phyloP scores from a whole-genome alignment of 2,888 invertebrate species.

The Monoplex corrugatus region DNA sequence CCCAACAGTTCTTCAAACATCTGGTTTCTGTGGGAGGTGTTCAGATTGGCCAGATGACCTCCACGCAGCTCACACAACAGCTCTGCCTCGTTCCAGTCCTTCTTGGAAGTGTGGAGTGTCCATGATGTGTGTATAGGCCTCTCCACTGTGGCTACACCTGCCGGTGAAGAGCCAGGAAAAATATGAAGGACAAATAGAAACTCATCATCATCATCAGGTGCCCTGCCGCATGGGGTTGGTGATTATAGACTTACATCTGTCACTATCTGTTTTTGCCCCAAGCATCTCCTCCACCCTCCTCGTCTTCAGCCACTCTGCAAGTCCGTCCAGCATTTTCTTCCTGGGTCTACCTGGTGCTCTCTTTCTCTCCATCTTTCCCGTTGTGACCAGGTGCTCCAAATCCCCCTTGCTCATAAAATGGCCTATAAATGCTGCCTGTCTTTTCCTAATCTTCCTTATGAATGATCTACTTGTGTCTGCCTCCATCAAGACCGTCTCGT shows the following conservation, averaged over 20 bases:
- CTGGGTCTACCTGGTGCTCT: too few species aligned
- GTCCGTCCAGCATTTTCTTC: too few species aligned
- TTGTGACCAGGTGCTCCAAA: too few species aligned
- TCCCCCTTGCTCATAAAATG: too few species aligned
- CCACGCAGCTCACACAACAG: conserved; percentile 45
- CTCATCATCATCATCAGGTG: background rate
- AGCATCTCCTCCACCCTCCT: too few species aligned
- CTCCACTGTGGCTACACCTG: background rate
- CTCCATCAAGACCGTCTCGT: too few species aligned
- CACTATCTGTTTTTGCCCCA: background rate
- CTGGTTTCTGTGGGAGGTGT: conserved; percentile 21
- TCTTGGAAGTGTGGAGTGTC: background rate
- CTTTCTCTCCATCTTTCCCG: too few species aligned
- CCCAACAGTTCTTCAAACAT: conserved; percentile 13
- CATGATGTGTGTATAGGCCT: conserved; percentile 29
- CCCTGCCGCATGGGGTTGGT: background rate
- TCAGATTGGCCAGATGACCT: conserved; percentile 30
- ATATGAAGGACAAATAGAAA: background rate
- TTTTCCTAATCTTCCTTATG: too few species aligned
- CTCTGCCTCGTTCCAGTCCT: conserved; percentile 33
- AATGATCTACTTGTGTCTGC: too few species aligned
- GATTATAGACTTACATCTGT: background rate
- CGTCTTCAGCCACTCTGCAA: too few species aligned
- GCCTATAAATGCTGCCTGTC: too few species aligned
- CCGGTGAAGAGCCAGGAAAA: background rate